These are phyloP conservation scores for Sarcophilus harrisii DNA, from an alignment of 2,797 vertebrate species.

Conservation along the genomic window DNA sequence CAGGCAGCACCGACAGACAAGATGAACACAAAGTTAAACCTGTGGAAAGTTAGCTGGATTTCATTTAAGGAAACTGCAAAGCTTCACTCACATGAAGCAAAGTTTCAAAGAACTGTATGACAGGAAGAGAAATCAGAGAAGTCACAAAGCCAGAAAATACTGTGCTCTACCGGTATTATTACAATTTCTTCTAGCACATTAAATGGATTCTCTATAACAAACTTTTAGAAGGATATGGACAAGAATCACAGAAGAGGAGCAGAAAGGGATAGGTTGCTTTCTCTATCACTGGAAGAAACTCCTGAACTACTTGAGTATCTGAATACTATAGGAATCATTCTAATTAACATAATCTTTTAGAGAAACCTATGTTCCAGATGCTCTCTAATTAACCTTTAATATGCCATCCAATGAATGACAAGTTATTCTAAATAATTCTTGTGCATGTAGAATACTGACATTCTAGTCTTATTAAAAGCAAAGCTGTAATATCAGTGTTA, in stretches of 20 bases:
- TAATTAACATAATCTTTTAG: constrained; percentile 39
- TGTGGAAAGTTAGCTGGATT: neutral
- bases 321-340: constrained; percentile 19
- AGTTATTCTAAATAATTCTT: constrained; percentile 8
- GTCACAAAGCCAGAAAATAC: neutral
- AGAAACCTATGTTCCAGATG: constrained; percentile 26
- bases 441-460: neutral
- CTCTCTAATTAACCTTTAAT: constrained; percentile 15
- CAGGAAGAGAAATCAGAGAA: neutral
- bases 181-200: neutral
- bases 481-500: neutral
- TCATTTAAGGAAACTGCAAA: neutral
- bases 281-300: neutral
- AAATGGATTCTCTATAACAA: neutral
- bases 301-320: constrained; percentile 1
- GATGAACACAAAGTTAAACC: neutral
- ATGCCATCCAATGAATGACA: constrained; percentile 33
- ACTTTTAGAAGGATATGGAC: neutral
- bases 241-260: neutral
- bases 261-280: neutral
- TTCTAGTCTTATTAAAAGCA: neutral
- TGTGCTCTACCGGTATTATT: neutral
- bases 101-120: neutral
- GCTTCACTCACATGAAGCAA: neutral
- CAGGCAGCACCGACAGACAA: neutral